Evolutionary conservation across 1,140 invertebrate species (phyloP).

Genomic region (Pseudomyrmex pallidus): DNA sequence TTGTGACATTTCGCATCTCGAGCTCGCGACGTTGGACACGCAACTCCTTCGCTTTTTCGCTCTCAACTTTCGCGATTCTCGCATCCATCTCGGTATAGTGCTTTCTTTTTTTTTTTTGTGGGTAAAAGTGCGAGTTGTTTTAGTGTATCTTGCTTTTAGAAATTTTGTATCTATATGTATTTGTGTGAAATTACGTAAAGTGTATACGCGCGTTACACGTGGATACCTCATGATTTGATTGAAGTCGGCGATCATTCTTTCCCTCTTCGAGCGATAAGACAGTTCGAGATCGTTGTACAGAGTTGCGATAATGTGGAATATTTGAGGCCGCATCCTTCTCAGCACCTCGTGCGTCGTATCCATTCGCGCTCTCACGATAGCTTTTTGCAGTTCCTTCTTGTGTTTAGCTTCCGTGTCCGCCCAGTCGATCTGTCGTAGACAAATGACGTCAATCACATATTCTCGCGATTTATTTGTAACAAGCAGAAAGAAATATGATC

Average conservation of each 20-base stretch:
- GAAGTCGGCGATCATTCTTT: slow-evolving; percentile 80
- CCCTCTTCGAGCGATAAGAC: slow-evolving; percentile 68
- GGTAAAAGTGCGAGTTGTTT: slow-evolving; percentile 27
- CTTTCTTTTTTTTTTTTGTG: slow-evolving; percentile 42
- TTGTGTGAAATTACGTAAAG: too few species aligned
- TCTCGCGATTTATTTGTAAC: too few species aligned
- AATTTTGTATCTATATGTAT: too few species aligned
- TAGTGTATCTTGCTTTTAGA: too few species aligned
- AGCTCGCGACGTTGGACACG: slow-evolving; percentile 75
- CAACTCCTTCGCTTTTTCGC: slow-evolving; percentile 72
- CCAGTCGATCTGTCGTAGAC: slow-evolving; percentile 49
- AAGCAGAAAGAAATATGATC: too few species aligned
- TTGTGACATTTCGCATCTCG: slow-evolving; percentile 81
- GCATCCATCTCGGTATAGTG: slow-evolving; percentile 53
- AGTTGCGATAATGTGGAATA: slow-evolving; percentile 65
- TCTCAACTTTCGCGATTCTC: slow-evolving; percentile 61
- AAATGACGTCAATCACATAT: too few species aligned
- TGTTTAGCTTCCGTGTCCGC: slow-evolving; percentile 56
- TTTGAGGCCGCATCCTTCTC: slow-evolving; percentile 77
- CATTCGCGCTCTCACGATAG: slow-evolving; percentile 74
- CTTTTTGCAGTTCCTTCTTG: slow-evolving; percentile 71
- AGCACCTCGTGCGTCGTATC: slow-evolving; percentile 74
- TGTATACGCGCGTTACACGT: not conserved
- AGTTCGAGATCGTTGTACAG: slow-evolving; percentile 77
- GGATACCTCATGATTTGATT: slow-evolving; percentile 77